Evolutionary conservation across 2,113 vertebrate species (phyloP).

Genomic region (Calyptommatus sinebrachiatus): DNA sequence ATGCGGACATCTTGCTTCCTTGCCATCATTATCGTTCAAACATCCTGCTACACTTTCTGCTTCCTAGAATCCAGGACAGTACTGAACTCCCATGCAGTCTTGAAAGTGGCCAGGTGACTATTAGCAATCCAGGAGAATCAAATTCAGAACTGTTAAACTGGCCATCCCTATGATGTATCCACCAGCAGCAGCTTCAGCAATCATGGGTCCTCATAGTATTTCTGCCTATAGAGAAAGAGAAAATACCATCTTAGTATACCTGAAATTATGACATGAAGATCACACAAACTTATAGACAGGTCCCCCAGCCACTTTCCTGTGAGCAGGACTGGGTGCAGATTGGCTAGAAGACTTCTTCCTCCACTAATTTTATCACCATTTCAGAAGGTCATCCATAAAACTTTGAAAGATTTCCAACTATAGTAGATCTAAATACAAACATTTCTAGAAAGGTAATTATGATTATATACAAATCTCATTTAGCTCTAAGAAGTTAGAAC

Average conservation of each 20-base stretch:
- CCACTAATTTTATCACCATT: no score
- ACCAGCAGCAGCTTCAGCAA: conserved; percentile 40
- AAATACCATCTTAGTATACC: conserved; percentile 8
- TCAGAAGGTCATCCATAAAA: no score
- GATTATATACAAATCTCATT: no score
- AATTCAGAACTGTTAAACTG: not conserved
- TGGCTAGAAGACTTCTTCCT: no score
- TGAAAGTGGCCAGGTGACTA: not conserved
- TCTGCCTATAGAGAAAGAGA: conserved; percentile 36
- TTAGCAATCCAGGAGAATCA: conserved; percentile 29
- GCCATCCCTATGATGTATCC: conserved; percentile 32
- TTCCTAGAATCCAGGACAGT: conserved; percentile 53
- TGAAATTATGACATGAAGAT: not conserved
- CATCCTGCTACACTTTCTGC: conserved; percentile 83
- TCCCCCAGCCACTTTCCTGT: no score
- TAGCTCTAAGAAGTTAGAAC: no score
- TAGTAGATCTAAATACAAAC: no score
- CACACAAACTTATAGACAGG: not conserved
- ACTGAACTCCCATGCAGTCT: not conserved
- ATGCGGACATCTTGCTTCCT: conserved; percentile 95
- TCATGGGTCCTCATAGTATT: conserved; percentile 40
- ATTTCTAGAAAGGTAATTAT: no score
- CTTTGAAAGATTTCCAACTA: no score
- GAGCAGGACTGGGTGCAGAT: fast-evolving
- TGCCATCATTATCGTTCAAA: conserved; percentile 89